Evolutionary conservation across 2,113 vertebrate genomes (phyloP).

Genomic region (Shinisaurus crocodilurus): DNA sequence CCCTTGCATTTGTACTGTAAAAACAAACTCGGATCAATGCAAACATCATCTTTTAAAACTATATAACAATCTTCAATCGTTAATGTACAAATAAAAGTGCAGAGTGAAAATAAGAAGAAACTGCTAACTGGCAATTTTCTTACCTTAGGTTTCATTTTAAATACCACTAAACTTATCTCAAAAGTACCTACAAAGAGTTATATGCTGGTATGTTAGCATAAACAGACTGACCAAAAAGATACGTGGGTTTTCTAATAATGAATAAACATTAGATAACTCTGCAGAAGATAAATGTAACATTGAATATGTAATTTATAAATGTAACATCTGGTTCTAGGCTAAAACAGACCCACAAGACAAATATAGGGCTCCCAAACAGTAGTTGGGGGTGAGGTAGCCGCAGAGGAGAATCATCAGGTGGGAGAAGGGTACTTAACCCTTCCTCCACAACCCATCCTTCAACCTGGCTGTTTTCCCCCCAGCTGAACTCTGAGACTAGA

Average conservation of each 20-base stretch:
- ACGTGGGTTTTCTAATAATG: not conserved
- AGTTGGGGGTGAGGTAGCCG: not conserved
- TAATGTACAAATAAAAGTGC: not conserved
- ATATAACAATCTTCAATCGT: not conserved
- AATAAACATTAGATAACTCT: not conserved
- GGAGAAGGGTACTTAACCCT: not conserved
- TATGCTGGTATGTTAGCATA: not conserved
- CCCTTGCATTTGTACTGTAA: constrained; percentile 34
- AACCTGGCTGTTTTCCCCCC: not conserved
- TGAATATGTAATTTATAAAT: no score
- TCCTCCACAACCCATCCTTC: not conserved
- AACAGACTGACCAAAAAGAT: not conserved
- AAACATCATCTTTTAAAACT: not conserved
- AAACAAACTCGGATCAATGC: constrained; percentile 10
- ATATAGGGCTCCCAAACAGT: not conserved
- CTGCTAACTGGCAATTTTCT: not conserved
- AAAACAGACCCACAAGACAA: not conserved
- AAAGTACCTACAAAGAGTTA: not conserved
- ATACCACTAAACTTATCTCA: not conserved
- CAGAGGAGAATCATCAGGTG: not conserved
- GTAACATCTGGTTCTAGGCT: not conserved
- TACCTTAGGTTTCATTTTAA: not conserved
- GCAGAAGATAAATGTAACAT: not conserved
- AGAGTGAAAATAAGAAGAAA: not conserved
- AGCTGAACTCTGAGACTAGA: not conserved